These are phyloP conservation scores for Calonectris borealis DNA, from an alignment of 2,113 vertebrate species.

Conservation along the genomic window DNA sequence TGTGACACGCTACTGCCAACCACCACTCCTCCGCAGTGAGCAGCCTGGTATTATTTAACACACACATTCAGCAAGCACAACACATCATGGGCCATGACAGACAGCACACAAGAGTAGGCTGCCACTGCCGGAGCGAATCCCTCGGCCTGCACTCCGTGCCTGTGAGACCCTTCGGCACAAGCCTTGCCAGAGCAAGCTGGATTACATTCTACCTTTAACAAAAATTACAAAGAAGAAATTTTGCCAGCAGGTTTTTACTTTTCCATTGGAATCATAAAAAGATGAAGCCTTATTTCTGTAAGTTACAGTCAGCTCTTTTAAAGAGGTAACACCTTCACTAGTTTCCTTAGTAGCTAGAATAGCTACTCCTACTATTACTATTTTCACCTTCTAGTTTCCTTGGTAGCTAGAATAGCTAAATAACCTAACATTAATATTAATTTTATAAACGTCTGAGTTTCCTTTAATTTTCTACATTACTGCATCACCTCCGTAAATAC, in stretches of 20 bases:
- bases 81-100: rapidly evolving
- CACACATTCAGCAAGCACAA: rapidly evolving
- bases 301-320: not conserved
- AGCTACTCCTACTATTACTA: not conserved
- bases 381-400: not conserved
- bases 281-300: not conserved
- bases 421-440: not conserved
- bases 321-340: not conserved
- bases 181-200: not conserved
- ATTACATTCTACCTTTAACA: not conserved
- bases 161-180: not conserved
- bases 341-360: not conserved
- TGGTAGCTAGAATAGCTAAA: not conserved
- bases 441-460: not conserved
- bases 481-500: not conserved
- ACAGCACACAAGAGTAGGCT: not conserved
- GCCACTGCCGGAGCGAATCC: rapidly evolving
- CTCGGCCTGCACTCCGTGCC: not conserved
- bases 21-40: too few species aligned
- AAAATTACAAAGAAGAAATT: not conserved
- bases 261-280: not conserved
- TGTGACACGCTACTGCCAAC: not conserved
- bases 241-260: not conserved
- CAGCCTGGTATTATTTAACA: not conserved
- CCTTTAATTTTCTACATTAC: not conserved